Conservation (phyloP, 2,797 vertebrate species). For the Cynodonichthys magdalenae region DNA sequence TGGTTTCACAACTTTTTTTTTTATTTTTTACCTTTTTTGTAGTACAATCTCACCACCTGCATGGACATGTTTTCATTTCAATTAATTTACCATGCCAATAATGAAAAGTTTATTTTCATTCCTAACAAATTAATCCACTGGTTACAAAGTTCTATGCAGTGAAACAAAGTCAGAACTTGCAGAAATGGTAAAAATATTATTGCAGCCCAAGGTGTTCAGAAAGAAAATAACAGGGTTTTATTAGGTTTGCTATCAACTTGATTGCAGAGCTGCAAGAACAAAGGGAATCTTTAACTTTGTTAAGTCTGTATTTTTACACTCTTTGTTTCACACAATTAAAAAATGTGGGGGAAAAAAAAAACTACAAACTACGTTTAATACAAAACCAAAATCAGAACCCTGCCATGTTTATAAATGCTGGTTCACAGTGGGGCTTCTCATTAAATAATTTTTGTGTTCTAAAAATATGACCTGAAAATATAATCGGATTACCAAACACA, state of each 20-base stretch:
- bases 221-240: constrained; percentile 2
- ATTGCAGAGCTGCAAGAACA: neutral
- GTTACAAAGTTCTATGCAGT: neutral
- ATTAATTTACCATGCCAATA: neutral
- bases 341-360: neutral
- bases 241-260: neutral
- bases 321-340: neutral
- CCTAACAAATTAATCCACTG: neutral
- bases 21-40: neutral
- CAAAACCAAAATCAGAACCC: neutral
- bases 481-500: too few species aligned
- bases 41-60: neutral
- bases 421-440: neutral
- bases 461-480: too few species aligned
- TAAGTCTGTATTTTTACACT: neutral
- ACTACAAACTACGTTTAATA: neutral
- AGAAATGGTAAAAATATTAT: neutral
- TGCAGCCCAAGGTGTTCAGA: neutral
- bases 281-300: neutral
- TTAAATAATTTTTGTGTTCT: neutral
- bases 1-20: too few species aligned
- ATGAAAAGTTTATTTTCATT: neutral
- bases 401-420: neutral
- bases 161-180: neutral
- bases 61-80: neutral